A percentile compares a stretch with the other conserved stretches of the same genome.
phyloP scores from a whole-genome alignment of 2,888 invertebrate species.

The Cheilosia vernalis region DNA sequence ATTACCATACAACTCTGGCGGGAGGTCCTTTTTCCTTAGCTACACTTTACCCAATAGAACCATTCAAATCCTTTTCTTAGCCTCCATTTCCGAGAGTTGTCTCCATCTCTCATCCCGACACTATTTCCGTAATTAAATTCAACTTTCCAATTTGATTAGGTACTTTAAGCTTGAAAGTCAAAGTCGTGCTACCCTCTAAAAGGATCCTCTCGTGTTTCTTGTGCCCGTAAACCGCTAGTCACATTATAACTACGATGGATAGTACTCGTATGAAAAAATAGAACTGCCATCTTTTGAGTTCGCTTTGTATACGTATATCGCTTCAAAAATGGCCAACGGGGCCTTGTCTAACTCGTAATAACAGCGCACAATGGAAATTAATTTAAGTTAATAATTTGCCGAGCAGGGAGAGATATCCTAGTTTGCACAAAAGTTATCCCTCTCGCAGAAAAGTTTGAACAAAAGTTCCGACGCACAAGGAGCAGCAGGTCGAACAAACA shows the following conservation, averaged over 20 bases:
- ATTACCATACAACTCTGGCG: constrained; percentile 14
- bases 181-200: neutral
- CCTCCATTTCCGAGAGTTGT: constrained; percentile 1
- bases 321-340: constrained; percentile 26
- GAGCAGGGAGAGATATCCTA: constrained; percentile 23
- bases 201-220: constrained; percentile 9
- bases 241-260: constrained; percentile 27
- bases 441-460: constrained; percentile 5
- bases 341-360: neutral
- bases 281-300: constrained; percentile 1
- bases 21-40: neutral
- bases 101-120: neutral
- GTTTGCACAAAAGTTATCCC: constrained; percentile 30
- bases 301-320: constrained; percentile 1
- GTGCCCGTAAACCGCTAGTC: constrained; percentile 25
- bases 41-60: constrained; percentile 47
- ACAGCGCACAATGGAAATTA: constrained; percentile 40
- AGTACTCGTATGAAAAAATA: neutral
- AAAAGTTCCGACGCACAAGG: neutral
- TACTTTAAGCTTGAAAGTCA: constrained; percentile 33
- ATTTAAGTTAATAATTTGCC: constrained; percentile 59
- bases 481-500: neutral
- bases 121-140: constrained; percentile 60
- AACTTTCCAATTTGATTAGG: constrained; percentile 57
- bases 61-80: constrained; percentile 59